These are phyloP conservation scores for Datnioides undecimradiatus DNA, from an alignment of 2,113 vertebrate species.

Conservation along the genomic window DNA sequence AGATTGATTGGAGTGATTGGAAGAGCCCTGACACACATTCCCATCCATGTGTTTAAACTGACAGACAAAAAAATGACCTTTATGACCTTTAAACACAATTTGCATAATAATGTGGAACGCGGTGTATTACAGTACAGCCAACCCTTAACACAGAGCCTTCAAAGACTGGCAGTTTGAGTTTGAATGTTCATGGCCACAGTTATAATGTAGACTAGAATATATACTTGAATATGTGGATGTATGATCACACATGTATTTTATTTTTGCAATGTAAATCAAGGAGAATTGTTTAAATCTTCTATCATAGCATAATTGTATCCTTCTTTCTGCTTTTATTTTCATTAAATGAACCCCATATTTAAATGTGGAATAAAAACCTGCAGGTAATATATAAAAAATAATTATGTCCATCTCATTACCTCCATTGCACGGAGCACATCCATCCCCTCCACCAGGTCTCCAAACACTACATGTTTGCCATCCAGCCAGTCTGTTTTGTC, in stretches of 20 bases:
- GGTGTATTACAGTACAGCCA: background rate
- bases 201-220: background rate
- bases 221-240: too few species aligned
- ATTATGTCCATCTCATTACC: slow-evolving; percentile 80
- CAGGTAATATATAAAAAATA: background rate
- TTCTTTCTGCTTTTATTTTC: background rate
- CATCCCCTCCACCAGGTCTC: slow-evolving; percentile 94
- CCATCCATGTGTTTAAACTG: too few species aligned
- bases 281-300: background rate
- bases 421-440: slow-evolving; percentile 92
- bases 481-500: slow-evolving; percentile 97
- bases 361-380: background rate
- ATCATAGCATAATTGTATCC: background rate
- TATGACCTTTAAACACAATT: too few species aligned
- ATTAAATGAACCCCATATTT: background rate
- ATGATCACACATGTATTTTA: background rate
- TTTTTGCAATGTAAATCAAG: background rate
- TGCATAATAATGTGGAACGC: too few species aligned
- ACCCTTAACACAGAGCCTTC: background rate
- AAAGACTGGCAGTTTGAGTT: background rate
- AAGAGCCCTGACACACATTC: too few species aligned
- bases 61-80: too few species aligned
- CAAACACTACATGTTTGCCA: slow-evolving; percentile 95
- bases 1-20: too few species aligned
- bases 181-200: background rate